Percentiles rank a stretch among this genome's conserved stretches.
Evolutionary conservation across 2,888 invertebrate species (phyloP).

Genomic region (Sclerodermus sp.): DNA sequence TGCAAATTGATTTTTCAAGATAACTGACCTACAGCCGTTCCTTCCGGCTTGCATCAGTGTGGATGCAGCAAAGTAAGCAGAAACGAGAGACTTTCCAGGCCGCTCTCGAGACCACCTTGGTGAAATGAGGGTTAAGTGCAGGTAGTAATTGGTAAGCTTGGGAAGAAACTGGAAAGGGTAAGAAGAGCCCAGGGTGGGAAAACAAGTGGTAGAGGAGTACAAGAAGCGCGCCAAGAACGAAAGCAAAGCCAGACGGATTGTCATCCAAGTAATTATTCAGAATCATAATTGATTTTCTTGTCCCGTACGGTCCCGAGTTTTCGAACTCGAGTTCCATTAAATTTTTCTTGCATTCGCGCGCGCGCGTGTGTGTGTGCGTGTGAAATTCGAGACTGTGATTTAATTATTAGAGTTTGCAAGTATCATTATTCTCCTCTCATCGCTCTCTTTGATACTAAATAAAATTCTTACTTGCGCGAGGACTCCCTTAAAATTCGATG

Average conservation of each 20-base stretch:
- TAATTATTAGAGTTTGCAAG: too few species aligned
- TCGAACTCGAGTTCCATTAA: too few species aligned
- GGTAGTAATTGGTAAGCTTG: neutral
- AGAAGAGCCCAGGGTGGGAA: neutral
- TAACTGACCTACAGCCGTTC: neutral
- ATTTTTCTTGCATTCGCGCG: too few species aligned
- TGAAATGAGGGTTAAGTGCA: slow-evolving; percentile 1
- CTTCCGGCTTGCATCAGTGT: neutral
- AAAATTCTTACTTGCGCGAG: slow-evolving; percentile 41
- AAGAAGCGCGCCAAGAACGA: neutral
- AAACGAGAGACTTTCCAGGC: neutral
- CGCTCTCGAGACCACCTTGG: slow-evolving; percentile 5
- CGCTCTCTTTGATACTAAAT: too few species aligned
- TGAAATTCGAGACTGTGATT: too few species aligned
- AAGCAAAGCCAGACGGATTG: too few species aligned
- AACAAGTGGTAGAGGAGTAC: neutral
- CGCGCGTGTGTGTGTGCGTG: too few species aligned
- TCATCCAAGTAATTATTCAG: too few species aligned
- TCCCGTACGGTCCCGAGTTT: too few species aligned
- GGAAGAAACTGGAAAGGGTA: neutral
- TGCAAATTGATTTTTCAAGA: neutral
- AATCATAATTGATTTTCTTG: too few species aligned
- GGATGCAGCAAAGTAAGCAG: neutral
- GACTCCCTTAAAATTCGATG: slow-evolving; percentile 41
- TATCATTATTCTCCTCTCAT: too few species aligned